Evolutionary conservation across 2,888 invertebrate genomes (phyloP), one percentile per base, ranked within the genome.

Genomic region (Neoaliturus tenellus): DNA sequence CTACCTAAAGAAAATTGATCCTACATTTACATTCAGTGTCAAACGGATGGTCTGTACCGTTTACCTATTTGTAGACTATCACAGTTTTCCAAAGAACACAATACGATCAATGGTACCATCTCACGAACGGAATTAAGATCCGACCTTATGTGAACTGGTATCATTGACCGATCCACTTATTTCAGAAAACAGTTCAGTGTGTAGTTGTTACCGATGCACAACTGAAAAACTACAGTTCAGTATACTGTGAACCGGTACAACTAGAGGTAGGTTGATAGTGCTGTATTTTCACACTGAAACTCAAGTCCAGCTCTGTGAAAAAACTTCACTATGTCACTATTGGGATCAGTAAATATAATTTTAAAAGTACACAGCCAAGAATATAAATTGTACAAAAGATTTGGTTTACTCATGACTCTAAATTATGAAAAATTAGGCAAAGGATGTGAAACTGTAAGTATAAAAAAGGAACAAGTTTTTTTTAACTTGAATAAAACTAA

Each of bases 311-410:
- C 71, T 23, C 71, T 14, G 71, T 71, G 71, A 71, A 71, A 71
- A 23, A 20, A 12, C 71, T 23, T 39, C 71, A 71, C 71, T 35
- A n/a, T 6, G n/a, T 35, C 67, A 67, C 33, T 33, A 67, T 17
- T 33, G 35, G 8, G 3, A 62, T 62, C 0, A 28, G 62, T 62
- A 28, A 28, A 25, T 35, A 23, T 39, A 71, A 41, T 31, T 23
- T 31, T 71, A 71, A 35, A 71, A 71, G n/a, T 39, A 71, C 71
- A 71, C 71, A 71, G 71, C 71, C 71, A 71, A 62, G 71, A 39
- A 71, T 0, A 71, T 10, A 23, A 39, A 23, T n/a, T 23, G 35
- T 20, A 39, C 20, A 20, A 71, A 71, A 20, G 71, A 71, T 71
- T 71, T 71, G 71, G 71, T 71, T 62, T 62, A 28, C 62, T 62